Conservation (phyloP, 2,888 invertebrate species). For the Tenthredo distinguenda region DNA sequence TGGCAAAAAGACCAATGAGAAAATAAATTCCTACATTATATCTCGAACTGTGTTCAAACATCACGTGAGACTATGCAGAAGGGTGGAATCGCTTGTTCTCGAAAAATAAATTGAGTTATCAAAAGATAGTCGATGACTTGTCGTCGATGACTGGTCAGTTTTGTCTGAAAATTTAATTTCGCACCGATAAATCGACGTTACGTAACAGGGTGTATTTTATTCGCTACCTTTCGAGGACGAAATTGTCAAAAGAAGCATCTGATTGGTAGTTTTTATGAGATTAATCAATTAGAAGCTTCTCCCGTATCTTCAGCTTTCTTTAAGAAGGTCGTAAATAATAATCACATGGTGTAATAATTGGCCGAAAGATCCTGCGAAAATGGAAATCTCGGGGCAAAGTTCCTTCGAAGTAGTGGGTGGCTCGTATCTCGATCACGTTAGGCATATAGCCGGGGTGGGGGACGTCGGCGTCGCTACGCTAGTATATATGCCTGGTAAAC, state of each 20-base stretch:
- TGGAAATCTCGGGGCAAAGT: slow-evolving; percentile 54
- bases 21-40: not conserved
- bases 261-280: not conserved
- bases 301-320: no score
- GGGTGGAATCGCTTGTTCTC: not conserved
- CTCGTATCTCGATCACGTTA: slow-evolving; percentile 40
- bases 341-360: not conserved
- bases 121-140: not conserved
- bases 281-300: not conserved
- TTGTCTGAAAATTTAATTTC: not conserved
- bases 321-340: not conserved
- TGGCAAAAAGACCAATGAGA: not conserved
- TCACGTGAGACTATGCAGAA: not conserved
- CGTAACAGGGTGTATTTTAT: not conserved
- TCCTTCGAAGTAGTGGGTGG: slow-evolving; percentile 50
- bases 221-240: not conserved
- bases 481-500: slow-evolving; percentile 75
- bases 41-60: not conserved
- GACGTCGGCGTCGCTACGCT: slow-evolving; percentile 65
- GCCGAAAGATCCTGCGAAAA: not conserved
- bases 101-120: not conserved
- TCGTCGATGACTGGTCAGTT: not conserved
- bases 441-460: slow-evolving; percentile 45
- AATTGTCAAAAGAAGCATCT: not conserved
- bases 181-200: not conserved